Conservation (phyloP, 2,888 invertebrate genomes). For the Torymus auratus region DNA sequence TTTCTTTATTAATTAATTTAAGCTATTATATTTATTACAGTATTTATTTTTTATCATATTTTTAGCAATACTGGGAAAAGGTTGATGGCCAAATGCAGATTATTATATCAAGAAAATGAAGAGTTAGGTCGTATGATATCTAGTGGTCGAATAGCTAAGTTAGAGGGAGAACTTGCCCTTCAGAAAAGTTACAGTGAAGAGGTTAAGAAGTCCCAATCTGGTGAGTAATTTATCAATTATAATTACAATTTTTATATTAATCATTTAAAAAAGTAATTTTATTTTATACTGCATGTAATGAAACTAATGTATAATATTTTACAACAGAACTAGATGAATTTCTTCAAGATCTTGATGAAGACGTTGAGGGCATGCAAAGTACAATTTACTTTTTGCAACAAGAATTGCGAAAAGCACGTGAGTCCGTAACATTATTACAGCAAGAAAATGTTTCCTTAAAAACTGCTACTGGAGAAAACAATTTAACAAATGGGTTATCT, state of each 20-base stretch:
- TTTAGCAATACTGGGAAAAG: constrained; percentile 95
- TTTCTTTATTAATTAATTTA: not conserved
- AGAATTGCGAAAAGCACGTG: constrained; percentile 90
- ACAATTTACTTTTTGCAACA: constrained; percentile 96
- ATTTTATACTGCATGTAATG: not conserved
- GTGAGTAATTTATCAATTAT: constrained; percentile 77
- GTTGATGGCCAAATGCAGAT: constrained; percentile 97
- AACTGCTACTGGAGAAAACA: constrained; percentile 66
- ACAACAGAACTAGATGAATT: constrained; percentile 93
- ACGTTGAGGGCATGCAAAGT: constrained; percentile 99
- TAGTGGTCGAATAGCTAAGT: constrained; percentile 94
- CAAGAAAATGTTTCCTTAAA: constrained; percentile 78
- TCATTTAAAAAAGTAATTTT: constrained; percentile 13
- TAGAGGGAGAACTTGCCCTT: constrained; percentile 96
- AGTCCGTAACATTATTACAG: constrained; percentile 82
- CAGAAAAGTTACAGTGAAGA: constrained; percentile 97
- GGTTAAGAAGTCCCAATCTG: constrained; percentile 96
- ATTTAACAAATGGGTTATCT: constrained; percentile 72
- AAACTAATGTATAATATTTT: constrained; percentile 8
- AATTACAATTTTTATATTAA: constrained; percentile 25
- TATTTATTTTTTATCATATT: constrained; percentile 50
- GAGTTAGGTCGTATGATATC: constrained; percentile 97
- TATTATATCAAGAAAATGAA: constrained; percentile 97
- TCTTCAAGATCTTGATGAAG: constrained; percentile 96
- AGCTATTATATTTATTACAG: not conserved